Conservation (phyloP, 2,888 invertebrate species). For the Alcis repandata region DNA sequence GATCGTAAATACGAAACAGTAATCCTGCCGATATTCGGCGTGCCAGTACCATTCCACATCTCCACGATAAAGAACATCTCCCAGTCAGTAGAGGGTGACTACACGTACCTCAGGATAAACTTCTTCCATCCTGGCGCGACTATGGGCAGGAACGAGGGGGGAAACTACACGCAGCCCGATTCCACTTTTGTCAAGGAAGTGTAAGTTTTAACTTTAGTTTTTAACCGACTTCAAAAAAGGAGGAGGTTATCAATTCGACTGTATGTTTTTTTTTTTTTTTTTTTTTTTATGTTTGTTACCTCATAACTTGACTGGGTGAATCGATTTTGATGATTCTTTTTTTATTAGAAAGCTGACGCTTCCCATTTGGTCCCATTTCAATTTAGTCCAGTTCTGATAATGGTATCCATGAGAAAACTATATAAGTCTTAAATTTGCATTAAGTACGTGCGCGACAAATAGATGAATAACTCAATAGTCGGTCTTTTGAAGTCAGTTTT, state of each 20-base stretch:
- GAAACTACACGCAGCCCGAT: slow-evolving; percentile 96
- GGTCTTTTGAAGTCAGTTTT: too few relatives aligned
- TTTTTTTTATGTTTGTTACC: too few relatives aligned
- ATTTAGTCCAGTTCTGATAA: too few relatives aligned
- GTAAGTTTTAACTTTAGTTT: slow-evolving; percentile 82
- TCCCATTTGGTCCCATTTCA: too few relatives aligned
- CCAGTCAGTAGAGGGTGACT: slow-evolving; percentile 99
- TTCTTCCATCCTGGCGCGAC: slow-evolving; percentile 99
- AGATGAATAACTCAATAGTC: too few relatives aligned
- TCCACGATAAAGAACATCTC: slow-evolving; percentile 99
- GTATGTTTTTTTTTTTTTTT: too few relatives aligned
- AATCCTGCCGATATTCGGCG: slow-evolving; percentile 98
- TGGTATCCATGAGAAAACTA: too few relatives aligned
- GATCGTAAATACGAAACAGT: slow-evolving; percentile 99
- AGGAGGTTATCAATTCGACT: neutral
- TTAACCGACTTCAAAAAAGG: neutral
- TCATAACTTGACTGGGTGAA: too few relatives aligned
- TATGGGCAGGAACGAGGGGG: slow-evolving; percentile 97
- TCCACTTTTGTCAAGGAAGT: slow-evolving; percentile 99
- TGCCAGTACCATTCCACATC: slow-evolving; percentile 99
- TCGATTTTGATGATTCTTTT: too few relatives aligned
- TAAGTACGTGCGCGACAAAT: too few relatives aligned
- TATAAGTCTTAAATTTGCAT: too few relatives aligned
- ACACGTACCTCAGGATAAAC: slow-evolving; percentile 98
- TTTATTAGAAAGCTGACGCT: too few relatives aligned